Percentiles rank a stretch among this genome's conserved stretches.
Evolutionary conservation across 1,140 invertebrate genomes (phyloP).

Genomic region (Drosophila watanabei): DNA sequence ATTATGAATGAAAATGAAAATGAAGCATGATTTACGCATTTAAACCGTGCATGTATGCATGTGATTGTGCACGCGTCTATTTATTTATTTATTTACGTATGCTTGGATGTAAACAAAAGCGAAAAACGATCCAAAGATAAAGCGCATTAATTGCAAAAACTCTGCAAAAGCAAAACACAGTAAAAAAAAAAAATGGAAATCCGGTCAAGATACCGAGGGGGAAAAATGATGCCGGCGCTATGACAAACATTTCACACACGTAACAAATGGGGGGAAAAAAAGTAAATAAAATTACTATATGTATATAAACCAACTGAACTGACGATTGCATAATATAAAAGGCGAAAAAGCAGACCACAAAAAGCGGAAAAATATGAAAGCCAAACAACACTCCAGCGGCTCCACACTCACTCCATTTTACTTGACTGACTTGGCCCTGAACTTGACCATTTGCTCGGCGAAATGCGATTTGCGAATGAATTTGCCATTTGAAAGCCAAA

Average conservation of each 20-base stretch:
- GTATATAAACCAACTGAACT: slow-evolving; percentile 20
- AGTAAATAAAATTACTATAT: slow-evolving; percentile 12
- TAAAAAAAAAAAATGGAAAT: background rate
- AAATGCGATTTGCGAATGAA: slow-evolving; percentile 42
- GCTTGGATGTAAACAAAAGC: slow-evolving; percentile 76
- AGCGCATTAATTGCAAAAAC: slow-evolving; percentile 72
- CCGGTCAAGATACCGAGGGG: slow-evolving; percentile 11
- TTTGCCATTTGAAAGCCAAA: slow-evolving; percentile 37
- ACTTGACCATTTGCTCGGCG: slow-evolving; percentile 61
- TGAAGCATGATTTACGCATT: slow-evolving; percentile 34
- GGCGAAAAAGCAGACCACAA: slow-evolving; percentile 12
- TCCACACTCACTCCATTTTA: slow-evolving; percentile 24
- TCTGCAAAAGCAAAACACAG: slow-evolving; percentile 20
- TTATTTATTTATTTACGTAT: slow-evolving; percentile 76
- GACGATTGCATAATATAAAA: slow-evolving; percentile 27
- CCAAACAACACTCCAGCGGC: slow-evolving; percentile 27
- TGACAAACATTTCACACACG: slow-evolving; percentile 49
- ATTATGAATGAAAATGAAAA: slow-evolving; percentile 53
- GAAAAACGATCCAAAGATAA: slow-evolving; percentile 57
- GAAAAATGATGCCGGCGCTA: slow-evolving; percentile 27
- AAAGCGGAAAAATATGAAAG: slow-evolving; percentile 38
- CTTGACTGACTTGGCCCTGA: slow-evolving; percentile 61
- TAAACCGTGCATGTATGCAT: slow-evolving; percentile 12
- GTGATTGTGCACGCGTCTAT: slow-evolving; percentile 41
- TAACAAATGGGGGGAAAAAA: slow-evolving; percentile 25